A percentile compares a stretch with the other conserved stretches of the same genome.
Evolutionary conservation across 2,888 invertebrate genomes (phyloP).

Genomic region (Acrobasis repandana): DNA sequence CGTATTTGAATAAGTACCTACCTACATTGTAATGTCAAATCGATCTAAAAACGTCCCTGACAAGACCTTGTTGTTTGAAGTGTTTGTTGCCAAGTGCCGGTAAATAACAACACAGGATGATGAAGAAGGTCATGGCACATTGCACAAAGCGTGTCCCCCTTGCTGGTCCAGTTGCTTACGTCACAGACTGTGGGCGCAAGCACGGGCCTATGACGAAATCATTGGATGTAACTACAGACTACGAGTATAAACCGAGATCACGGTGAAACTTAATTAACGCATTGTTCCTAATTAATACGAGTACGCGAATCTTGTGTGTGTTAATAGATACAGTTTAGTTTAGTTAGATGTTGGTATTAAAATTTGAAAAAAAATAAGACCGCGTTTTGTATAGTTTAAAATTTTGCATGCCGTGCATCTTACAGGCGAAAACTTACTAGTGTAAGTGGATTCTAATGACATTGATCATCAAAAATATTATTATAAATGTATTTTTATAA

Average conservation of each 20-base stretch:
- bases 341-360: too few species aligned
- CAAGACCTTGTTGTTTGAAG: neutral
- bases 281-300: conserved; percentile 5
- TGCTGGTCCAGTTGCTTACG: conserved; percentile 17
- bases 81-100: neutral
- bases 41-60: neutral
- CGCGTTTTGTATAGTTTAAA: too few species aligned
- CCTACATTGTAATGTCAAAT: neutral
- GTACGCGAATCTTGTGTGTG: neutral
- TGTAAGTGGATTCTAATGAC: too few species aligned
- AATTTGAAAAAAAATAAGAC: too few species aligned
- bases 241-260: neutral
- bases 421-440: too few species aligned
- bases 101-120: conserved; percentile 5
- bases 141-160: conserved; percentile 16
- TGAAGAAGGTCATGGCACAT: conserved; percentile 18
- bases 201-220: neutral
- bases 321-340: too few species aligned
- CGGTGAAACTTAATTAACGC: conserved; percentile 13
- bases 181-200: conserved; percentile 12
- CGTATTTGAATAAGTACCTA: too few species aligned
- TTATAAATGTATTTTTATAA: too few species aligned
- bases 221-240: neutral
- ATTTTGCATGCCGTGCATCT: too few species aligned
- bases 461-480: too few species aligned